Evolutionary conservation across 2,113 vertebrate genomes (phyloP).

Genomic region (Zosterops hypoxanthus): DNA sequence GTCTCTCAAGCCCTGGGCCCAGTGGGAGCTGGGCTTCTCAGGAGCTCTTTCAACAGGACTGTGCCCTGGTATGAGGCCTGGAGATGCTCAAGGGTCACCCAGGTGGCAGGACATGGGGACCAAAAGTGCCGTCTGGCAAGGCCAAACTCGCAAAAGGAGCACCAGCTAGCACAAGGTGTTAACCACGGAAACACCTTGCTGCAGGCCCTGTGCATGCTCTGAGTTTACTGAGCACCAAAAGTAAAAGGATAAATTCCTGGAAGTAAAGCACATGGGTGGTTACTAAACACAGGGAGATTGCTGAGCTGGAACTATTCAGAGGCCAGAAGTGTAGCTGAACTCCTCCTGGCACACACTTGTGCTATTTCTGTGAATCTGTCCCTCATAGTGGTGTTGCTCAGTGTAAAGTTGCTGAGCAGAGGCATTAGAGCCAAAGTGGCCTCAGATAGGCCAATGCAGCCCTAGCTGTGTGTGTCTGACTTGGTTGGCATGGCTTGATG

Average conservation of each 20-base stretch:
- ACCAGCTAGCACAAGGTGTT: fast-evolving
- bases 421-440: background rate
- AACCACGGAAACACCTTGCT: background rate
- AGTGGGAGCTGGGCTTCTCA: fast-evolving
- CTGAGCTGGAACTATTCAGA: background rate
- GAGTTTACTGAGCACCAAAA: background rate
- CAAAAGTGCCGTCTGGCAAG: background rate
- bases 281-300: background rate
- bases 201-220: background rate
- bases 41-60: background rate
- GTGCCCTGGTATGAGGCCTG: background rate
- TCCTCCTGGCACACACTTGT: background rate
- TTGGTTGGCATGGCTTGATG: background rate
- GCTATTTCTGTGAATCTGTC: background rate
- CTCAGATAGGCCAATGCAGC: background rate
- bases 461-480: background rate
- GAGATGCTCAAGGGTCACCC: background rate
- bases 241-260: background rate
- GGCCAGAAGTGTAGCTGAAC: background rate
- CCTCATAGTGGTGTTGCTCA: background rate
- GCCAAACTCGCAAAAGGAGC: background rate
- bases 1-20: background rate
- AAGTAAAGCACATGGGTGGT: background rate
- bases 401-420: background rate
- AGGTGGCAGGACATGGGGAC: background rate